Conservation (phyloP, 2,888 invertebrate species). For the Eurytoma adleriae region DNA sequence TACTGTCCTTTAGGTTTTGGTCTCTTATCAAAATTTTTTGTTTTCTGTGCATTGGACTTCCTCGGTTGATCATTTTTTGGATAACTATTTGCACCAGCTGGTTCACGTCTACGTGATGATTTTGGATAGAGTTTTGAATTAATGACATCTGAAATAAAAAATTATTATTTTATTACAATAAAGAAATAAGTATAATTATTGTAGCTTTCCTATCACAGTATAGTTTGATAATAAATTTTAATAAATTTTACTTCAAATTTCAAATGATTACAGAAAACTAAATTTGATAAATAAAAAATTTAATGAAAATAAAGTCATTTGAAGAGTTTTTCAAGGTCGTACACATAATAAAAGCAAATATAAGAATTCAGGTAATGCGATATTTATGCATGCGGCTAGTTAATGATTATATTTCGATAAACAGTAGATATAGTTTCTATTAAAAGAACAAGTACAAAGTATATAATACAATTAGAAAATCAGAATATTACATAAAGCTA, state of each 20-base stretch:
- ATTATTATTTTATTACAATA: constrained; percentile 2
- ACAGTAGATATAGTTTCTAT: too few relatives aligned
- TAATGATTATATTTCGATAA: too few relatives aligned
- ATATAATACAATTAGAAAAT: too few relatives aligned
- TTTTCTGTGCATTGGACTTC: constrained; percentile 83
- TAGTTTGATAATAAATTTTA: neutral
- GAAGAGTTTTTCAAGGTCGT: neutral
- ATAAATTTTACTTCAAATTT: neutral
- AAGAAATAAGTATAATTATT: neutral
- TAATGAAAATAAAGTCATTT: neutral
- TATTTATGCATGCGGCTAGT: too few relatives aligned
- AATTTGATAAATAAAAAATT: too few relatives aligned
- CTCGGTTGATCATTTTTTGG: constrained; percentile 82
- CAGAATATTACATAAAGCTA: too few relatives aligned
- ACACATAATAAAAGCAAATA: too few relatives aligned
- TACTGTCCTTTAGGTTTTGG: constrained; percentile 83
- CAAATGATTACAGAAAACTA: too few relatives aligned
- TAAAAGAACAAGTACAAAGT: too few relatives aligned
- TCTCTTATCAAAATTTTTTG: constrained; percentile 84
- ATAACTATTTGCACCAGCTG: constrained; percentile 77
- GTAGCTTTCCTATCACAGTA: neutral
- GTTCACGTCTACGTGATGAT: constrained; percentile 82
- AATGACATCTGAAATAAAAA: constrained; percentile 67
- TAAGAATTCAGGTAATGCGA: too few relatives aligned
- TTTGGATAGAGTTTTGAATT: constrained; percentile 70